phyloP scores from a whole-genome alignment of 2,113 vertebrate genomes.

The Arenaria interpres region DNA sequence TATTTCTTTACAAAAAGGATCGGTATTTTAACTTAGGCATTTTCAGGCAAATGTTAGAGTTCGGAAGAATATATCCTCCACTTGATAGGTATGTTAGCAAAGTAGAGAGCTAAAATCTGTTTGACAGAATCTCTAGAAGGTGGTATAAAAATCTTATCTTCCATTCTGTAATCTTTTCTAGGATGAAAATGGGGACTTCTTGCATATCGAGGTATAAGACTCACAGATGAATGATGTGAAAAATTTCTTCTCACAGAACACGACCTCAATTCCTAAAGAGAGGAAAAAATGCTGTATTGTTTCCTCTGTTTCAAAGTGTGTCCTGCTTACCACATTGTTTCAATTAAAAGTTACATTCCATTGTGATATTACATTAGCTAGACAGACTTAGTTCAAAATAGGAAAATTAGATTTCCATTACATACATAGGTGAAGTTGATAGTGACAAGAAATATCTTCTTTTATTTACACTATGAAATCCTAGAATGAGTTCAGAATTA shows the following conservation, averaged over 20 bases:
- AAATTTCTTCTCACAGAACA: slow-evolving; percentile 69
- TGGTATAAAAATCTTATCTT: slow-evolving; percentile 44
- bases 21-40: slow-evolving; percentile 8
- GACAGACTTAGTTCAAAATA: background rate
- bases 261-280: slow-evolving; percentile 68
- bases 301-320: background rate
- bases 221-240: slow-evolving; percentile 43
- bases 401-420: background rate
- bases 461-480: background rate
- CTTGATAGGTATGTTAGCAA: background rate
- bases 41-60: background rate
- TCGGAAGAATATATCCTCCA: background rate
- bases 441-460: background rate
- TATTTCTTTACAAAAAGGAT: slow-evolving; percentile 28
- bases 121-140: slow-evolving; percentile 65
- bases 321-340: background rate
- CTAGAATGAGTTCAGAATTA: background rate
- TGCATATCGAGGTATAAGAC: slow-evolving; percentile 45
- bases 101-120: slow-evolving; percentile 30
- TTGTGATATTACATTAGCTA: background rate
- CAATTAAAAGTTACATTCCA: background rate
- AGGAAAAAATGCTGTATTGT: slow-evolving; percentile 23
- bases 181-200: slow-evolving; percentile 50
- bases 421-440: background rate
- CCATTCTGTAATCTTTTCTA: slow-evolving; percentile 60